Evolutionary conservation across 2,113 vertebrate genomes (phyloP).

Genomic region (Dasyprocta punctata): DNA sequence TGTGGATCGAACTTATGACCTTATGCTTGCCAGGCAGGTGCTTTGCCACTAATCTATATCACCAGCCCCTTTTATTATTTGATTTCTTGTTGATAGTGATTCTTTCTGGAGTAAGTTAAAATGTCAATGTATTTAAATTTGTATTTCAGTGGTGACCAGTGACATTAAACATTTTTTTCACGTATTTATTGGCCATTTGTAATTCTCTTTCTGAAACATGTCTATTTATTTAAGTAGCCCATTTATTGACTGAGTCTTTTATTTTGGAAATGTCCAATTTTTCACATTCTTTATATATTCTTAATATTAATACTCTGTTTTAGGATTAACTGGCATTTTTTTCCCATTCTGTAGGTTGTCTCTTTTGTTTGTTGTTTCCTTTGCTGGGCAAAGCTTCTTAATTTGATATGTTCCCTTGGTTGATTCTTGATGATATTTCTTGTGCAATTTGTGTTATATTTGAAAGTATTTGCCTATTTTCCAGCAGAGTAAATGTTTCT

Average conservation of each 20-base stretch:
- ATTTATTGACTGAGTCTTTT: neutral
- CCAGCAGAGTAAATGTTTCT: neutral
- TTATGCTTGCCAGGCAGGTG: no score
- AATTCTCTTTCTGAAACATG: neutral
- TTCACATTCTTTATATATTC: neutral
- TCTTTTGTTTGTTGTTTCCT: neutral
- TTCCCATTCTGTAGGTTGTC: neutral
- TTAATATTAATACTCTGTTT: neutral
- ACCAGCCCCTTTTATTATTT: neutral
- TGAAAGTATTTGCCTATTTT: neutral
- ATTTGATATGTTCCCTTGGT: neutral
- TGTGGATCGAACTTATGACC: no score
- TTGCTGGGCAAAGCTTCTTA: neutral
- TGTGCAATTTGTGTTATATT: neutral
- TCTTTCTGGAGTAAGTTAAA: neutral
- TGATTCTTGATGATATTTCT: neutral
- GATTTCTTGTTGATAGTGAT: neutral
- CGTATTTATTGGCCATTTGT: neutral
- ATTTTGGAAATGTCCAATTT: neutral
- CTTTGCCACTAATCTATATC: no score
- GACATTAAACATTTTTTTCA: neutral
- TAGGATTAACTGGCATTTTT: neutral
- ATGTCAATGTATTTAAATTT: neutral
- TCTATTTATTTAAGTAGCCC: neutral
- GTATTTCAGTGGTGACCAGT: neutral